Conservation (phyloP, 2,797 vertebrate genomes). For the Nyctibius grandis region DNA sequence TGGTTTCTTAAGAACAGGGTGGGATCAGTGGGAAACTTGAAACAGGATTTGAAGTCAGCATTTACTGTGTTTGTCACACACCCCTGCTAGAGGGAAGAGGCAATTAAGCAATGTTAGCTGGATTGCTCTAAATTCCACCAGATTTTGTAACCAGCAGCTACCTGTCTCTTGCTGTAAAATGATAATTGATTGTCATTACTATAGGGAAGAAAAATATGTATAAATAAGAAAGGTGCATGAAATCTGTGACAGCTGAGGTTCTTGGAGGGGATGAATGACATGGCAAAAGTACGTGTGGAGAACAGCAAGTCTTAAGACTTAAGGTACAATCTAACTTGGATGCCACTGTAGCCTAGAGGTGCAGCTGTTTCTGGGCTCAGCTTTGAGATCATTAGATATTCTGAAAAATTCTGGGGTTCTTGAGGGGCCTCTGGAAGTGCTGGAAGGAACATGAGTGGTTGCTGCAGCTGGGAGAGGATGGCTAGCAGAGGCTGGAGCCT, state of each 20-base stretch:
- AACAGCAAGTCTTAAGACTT: neutral
- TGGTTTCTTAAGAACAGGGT: neutral
- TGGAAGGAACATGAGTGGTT: neutral
- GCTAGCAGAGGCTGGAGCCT: neutral
- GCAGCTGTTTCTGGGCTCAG: neutral
- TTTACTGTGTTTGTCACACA: neutral
- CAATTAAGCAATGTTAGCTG: neutral
- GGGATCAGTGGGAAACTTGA: neutral
- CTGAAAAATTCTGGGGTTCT: neutral
- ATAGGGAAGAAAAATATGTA: neutral
- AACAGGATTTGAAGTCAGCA: neutral
- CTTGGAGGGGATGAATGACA: neutral
- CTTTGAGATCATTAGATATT: neutral
- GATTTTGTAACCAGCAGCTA: neutral
- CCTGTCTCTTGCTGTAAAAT: neutral
- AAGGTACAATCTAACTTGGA: neutral
- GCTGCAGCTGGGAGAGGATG: neutral
- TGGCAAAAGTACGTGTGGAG: neutral
- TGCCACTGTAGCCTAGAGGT: neutral
- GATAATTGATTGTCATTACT: neutral
- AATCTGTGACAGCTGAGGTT: neutral
- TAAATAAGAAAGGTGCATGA: neutral
- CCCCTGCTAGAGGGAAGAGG: neutral
- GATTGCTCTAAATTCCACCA: neutral
- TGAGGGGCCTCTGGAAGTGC: neutral